Evolutionary conservation across 2,797 vertebrate genomes (phyloP), one percentile per base, ranked within the genome.

Genomic region (Chloroceryle inda): DNA sequence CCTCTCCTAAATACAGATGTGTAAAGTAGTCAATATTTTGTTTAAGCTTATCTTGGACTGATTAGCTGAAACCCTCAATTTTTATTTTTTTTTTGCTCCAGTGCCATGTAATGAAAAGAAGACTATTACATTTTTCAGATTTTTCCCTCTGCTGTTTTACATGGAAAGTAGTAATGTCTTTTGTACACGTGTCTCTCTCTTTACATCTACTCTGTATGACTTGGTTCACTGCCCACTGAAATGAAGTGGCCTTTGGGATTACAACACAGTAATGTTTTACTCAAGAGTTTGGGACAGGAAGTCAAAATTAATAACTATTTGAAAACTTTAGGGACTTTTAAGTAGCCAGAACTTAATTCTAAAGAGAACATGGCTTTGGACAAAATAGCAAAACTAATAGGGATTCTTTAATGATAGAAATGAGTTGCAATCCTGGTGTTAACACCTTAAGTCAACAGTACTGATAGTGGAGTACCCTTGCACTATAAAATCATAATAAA

Each of bases 1-100:
- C 73, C 85, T 61, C 42, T 88, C 67, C 87, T 92, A 94, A 95
- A 95, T 87, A 68, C 81, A 91, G 85, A 96, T 94, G 95, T 94
- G 85, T 94, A 94, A 94, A 90, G 82, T 77, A 88, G 83, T 89
- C 89, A 82, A 82, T 94, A 94, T 92, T 95, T 88, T 67, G 71
- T 79, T 93, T 72, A 47, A 87, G 61, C 72, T 94, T 90, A 93
- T 95, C 81, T 92, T 95, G 89, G 92, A 92, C 66, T 80, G 88
- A 85, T 94, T 94, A 83, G 85, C 86, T 78, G 89, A 94, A 92
- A 89, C 12, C 2, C 15, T 82, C 22, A 27, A 61, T 13, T 13
- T 7, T 37, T 37, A 37, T 37, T 49, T 33, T 78, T n/a, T 83
- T 31, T 84, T 90, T 88, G 1, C 38, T 83, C 95, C 68, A 58